Conservation (phyloP, 2,113 vertebrate genomes). For the Peromyscus leucopus region DNA sequence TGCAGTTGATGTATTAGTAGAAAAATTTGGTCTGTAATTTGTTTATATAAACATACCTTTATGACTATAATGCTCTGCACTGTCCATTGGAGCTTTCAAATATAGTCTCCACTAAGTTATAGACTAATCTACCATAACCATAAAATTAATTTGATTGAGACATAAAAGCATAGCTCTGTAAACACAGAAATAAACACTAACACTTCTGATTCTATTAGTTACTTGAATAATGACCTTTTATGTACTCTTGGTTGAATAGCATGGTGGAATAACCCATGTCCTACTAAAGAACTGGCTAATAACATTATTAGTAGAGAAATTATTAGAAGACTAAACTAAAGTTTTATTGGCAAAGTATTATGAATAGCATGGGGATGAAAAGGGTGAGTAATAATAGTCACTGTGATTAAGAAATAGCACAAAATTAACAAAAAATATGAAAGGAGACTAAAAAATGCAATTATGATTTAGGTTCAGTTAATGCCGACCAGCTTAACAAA, state of each 20-base stretch:
- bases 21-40: not conserved
- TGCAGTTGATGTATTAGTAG: not conserved
- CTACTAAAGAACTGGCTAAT: not conserved
- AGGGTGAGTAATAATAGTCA: not conserved
- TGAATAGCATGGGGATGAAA: not conserved
- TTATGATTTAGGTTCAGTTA: not conserved
- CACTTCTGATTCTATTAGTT: conserved; percentile 36
- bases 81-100: conserved; percentile 1
- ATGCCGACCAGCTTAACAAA: not conserved
- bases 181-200: conserved; percentile 32
- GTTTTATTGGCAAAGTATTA: not conserved
- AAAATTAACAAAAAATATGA: not conserved
- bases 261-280: not conserved
- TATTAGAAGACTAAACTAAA: not conserved
- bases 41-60: conserved; percentile 16
- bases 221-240: not conserved
- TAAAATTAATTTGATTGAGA: conserved; percentile 56
- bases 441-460: not conserved
- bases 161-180: conserved; percentile 37
- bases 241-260: not conserved
- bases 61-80: not conserved
- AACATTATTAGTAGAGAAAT: conserved; percentile 5
- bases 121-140: conserved; percentile 41
- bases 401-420: not conserved
- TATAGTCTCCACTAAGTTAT: not conserved